Evolutionary conservation across 2,113 vertebrate species (phyloP), one percentile per base, ranked within the genome.

Genomic region (Planiliza haematocheilus): DNA sequence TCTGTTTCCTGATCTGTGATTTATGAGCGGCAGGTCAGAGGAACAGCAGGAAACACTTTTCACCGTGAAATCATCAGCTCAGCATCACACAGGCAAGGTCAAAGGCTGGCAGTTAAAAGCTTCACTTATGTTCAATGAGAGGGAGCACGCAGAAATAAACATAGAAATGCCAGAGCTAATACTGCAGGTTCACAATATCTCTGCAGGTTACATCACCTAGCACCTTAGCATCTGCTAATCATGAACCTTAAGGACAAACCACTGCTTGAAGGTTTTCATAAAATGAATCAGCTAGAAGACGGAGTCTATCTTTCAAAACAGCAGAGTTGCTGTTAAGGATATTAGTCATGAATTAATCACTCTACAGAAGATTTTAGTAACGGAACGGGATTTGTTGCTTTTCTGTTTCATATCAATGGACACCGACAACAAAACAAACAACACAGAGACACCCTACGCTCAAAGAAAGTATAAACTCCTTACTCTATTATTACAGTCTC

Each of bases 1-100:
- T 53, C 43, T 6, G 53, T 75, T 75, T 86, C 83, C 83, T 81
- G 48, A 36, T 59, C 51, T 14, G 73, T 71, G 80, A 84, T 85
- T 89, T 78, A 86, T 62, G 65, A 77, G 13, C 7, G 11, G 12
- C 12, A 20, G 68, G 75, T 72, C 59, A 72, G 62, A 70, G 37
- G 49, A 74, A 70, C 43, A 64, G 13, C 70, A 74, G 85, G 74
- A 88, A 84, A 82, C 74, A 73, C 45, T 79, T 83, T 53, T 68
- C 52, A 48, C 61, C 60, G 38, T 60, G 65, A 84, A 65, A 81
- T 81, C 65, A 72, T 20, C 1, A 30, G 10, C 66, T 75, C 59
- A 34, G 61, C 80, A 71, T 68, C 73, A 76, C 74, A 70, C 61
- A 51, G 57, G 30, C 79, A 52, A 72, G 84, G 72, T 82, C 74